These are phyloP conservation scores for Peromyscus nudipes DNA, from an alignment of 2,797 vertebrate genomes.

Conservation along the genomic window DNA sequence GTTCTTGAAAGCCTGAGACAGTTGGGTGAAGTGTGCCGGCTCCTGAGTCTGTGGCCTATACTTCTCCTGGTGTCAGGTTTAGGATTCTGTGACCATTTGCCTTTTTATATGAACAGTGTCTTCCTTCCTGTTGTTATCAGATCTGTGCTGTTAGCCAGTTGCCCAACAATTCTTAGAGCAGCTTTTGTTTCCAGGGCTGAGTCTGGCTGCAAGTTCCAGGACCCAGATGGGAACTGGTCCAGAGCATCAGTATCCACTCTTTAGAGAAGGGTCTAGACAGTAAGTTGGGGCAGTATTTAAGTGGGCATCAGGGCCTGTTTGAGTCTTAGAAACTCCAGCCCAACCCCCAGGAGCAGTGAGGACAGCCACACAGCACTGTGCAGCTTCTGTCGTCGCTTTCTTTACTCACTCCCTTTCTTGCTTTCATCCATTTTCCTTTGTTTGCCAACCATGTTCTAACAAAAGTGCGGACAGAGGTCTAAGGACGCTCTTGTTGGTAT, in stretches of 20 bases:
- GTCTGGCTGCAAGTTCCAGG: background rate
- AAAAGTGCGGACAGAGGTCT: conserved; percentile 39
- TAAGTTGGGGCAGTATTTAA: too few relatives aligned
- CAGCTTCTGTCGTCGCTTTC: background rate
- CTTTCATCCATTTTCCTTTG: background rate
- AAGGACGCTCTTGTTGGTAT: background rate
- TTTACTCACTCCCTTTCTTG: conserved; percentile 1
- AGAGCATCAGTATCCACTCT: background rate
- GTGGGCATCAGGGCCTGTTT: background rate
- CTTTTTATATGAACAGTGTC: background rate
- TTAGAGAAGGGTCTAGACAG: too few relatives aligned
- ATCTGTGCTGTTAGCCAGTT: background rate
- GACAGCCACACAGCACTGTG: background rate
- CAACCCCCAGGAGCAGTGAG: background rate
- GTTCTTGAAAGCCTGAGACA: background rate
- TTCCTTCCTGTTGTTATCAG: background rate
- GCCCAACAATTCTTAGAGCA: background rate
- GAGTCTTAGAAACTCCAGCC: background rate
- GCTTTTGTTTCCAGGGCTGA: background rate
- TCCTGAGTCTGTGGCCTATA: background rate
- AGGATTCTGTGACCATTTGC: background rate
- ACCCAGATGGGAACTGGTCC: background rate
- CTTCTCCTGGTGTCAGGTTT: background rate
- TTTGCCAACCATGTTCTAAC: background rate
- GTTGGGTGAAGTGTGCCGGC: background rate